Percentiles rank a stretch among this genome's conserved stretches.
Conservation (phyloP, 2,797 vertebrate species). For the Microctenopoma steveboyesi region DNA sequence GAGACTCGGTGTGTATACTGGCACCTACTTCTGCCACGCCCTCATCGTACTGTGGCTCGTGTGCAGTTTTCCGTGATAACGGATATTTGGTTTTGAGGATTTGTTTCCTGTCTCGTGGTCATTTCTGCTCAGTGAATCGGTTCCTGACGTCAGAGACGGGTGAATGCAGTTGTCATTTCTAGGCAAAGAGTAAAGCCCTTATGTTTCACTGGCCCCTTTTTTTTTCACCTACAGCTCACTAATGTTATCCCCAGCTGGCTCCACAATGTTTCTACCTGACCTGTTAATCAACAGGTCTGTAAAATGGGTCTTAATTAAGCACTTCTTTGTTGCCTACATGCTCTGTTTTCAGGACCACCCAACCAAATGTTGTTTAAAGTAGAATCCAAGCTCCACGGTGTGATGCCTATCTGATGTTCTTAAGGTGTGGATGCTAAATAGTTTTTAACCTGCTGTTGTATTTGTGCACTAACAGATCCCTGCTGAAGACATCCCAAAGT, state of each 20-base stretch:
- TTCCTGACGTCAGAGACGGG: not conserved
- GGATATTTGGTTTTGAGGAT: not conserved
- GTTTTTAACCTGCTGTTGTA: constrained; percentile 34
- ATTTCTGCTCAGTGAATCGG: not conserved
- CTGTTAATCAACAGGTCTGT: too few relatives aligned
- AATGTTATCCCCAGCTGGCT: too few relatives aligned
- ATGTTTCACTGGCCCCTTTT: too few relatives aligned
- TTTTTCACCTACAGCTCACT: too few relatives aligned
- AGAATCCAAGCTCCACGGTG: not conserved
- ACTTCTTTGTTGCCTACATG: too few relatives aligned
- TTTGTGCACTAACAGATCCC: constrained; percentile 81
- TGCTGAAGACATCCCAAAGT: constrained; percentile 93
- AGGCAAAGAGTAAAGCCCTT: not conserved
- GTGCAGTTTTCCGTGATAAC: not conserved
- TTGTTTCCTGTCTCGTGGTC: not conserved
- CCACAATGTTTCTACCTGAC: too few relatives aligned
- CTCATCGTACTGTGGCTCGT: not conserved
- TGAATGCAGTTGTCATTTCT: too few relatives aligned
- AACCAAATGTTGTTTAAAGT: not conserved
- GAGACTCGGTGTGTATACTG: constrained; percentile 18
- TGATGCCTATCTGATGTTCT: not conserved
- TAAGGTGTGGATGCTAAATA: constrained; percentile 1
- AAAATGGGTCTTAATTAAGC: too few relatives aligned
- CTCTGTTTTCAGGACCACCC: too few relatives aligned
- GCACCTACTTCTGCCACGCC: not conserved